phyloP scores from a whole-genome alignment of 2,797 vertebrate genomes.

The Salmo trutta region DNA sequence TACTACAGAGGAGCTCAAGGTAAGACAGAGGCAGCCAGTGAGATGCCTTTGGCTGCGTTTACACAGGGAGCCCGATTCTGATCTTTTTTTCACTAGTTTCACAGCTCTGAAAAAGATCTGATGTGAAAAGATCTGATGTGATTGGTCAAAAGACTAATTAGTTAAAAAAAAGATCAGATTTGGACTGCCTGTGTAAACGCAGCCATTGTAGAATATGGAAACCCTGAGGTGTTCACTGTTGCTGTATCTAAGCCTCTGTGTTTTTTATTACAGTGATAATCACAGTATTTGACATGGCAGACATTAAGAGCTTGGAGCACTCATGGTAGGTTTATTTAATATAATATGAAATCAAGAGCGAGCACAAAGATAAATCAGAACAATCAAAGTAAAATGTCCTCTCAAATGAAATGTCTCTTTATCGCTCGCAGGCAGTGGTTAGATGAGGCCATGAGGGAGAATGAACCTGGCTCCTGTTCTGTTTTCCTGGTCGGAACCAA shows the following conservation, averaged over 20 bases:
- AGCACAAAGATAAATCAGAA: background rate
- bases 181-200: too few species aligned
- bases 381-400: background rate
- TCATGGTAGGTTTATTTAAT: conserved; percentile 75
- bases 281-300: conserved; percentile 87
- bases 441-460: conserved; percentile 84
- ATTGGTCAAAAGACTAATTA: background rate
- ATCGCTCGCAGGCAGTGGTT: conserved; percentile 82
- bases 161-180: too few species aligned
- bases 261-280: conserved; percentile 79
- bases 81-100: too few species aligned
- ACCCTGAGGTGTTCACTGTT: background rate
- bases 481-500: conserved; percentile 90
- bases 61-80: too few species aligned
- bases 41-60: too few species aligned
- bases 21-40: conserved; percentile 55
- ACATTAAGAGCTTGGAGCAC: conserved; percentile 86
- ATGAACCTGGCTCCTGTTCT: conserved; percentile 80
- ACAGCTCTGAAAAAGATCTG: too few species aligned
- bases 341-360: background rate
- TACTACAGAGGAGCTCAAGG: conserved; percentile 92
- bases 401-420: background rate
- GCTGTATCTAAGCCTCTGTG: background rate
- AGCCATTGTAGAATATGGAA: background rate
- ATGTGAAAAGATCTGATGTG: too few species aligned